phyloP scores from a whole-genome alignment of 2,113 vertebrate species.

The Scomber scombrus region DNA sequence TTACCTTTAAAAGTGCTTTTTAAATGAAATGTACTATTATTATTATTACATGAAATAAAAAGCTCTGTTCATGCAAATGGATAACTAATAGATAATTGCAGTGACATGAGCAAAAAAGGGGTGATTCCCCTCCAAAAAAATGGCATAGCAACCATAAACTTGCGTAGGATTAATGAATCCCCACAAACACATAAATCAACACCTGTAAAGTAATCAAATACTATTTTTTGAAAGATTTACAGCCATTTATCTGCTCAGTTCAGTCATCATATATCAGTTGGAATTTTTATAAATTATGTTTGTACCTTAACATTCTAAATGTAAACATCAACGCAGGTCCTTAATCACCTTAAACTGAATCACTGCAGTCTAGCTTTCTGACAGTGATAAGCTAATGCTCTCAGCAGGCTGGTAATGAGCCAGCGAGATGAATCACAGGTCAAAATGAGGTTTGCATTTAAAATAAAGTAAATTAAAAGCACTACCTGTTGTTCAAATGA shows the following conservation, averaged over 20 bases:
- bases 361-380: conserved; percentile 8
- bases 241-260: neutral
- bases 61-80: too few relatives aligned
- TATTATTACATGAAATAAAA: too few relatives aligned
- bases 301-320: neutral
- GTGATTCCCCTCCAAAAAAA: too few relatives aligned
- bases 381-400: neutral
- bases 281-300: neutral
- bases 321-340: neutral
- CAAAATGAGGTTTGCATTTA: neutral
- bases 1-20: too few relatives aligned
- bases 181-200: neutral
- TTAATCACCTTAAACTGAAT: conserved; percentile 19
- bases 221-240: neutral
- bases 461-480: neutral
- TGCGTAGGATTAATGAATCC: too few relatives aligned
- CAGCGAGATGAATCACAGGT: neutral
- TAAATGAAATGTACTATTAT: too few relatives aligned
- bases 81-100: too few relatives aligned
- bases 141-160: too few relatives aligned
- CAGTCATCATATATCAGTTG: neutral
- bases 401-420: neutral
- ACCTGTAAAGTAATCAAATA: neutral
- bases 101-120: too few relatives aligned
- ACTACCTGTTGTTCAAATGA: neutral